Conservation (phyloP, 2,797 vertebrate species). For the Characodon lateralis region DNA sequence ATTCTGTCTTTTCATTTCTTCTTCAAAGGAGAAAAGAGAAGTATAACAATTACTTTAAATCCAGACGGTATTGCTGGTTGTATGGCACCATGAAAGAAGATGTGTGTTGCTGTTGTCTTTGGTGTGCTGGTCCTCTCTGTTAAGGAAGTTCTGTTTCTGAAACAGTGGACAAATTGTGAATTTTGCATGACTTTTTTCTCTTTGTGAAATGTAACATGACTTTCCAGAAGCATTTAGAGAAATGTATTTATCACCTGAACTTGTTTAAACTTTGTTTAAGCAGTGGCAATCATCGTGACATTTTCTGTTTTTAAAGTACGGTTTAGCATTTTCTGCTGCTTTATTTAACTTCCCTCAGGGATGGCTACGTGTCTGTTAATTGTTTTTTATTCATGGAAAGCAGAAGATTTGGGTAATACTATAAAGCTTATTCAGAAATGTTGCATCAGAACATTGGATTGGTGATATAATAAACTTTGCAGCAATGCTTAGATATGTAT, state of each 20-base stretch:
- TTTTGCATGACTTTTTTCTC: constrained; percentile 18
- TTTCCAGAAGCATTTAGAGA: no score
- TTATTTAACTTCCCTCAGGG: not conserved
- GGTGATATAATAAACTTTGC: no score
- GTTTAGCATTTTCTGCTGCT: not conserved
- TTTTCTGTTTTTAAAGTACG: not conserved
- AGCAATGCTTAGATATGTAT: no score
- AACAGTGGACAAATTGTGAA: constrained; percentile 42
- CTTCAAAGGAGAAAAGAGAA: not conserved
- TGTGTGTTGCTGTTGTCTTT: constrained; percentile 1
- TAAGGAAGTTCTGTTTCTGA: constrained; percentile 42
- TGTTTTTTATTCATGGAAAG: no score
- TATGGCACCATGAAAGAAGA: not conserved
- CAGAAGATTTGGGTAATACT: no score
- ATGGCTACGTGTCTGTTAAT: not conserved
- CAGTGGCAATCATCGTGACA: not conserved
- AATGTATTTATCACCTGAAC: not conserved
- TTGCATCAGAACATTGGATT: no score
- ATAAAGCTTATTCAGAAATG: no score
- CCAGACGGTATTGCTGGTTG: not conserved
- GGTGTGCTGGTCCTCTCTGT: constrained; percentile 23
- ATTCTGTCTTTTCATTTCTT: not conserved
- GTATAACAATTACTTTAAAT: not conserved
- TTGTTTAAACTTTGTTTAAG: no score
- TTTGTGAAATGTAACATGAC: no score